Conservation (phyloP, 2,888 invertebrate genomes). For the Chymomyza amoena region DNA sequence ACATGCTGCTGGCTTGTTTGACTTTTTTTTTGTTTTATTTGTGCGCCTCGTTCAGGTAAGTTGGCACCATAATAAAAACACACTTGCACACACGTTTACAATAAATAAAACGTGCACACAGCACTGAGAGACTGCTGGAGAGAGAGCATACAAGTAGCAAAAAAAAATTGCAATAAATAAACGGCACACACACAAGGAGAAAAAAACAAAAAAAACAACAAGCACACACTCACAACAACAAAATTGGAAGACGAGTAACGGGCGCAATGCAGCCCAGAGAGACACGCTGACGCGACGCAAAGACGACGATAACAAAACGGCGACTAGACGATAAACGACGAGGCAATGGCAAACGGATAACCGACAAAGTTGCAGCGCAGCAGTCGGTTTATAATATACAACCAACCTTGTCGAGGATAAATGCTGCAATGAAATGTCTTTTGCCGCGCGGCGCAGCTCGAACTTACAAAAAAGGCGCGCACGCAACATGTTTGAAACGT, state of each 20-base stretch:
- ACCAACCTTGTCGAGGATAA: conserved; percentile 63
- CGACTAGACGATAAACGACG: conserved; percentile 16
- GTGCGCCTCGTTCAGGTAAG: conserved; percentile 42
- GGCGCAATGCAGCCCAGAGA: conserved; percentile 9
- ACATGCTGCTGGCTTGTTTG: conserved; percentile 42
- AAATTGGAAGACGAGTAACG: not conserved
- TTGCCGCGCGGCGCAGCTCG: not conserved
- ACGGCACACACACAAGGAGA: conserved; percentile 34
- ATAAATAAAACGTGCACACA: conserved; percentile 54
- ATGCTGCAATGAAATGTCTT: conserved; percentile 47
- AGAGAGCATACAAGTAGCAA: not conserved
- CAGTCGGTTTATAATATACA: not conserved
- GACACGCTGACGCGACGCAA: not conserved
- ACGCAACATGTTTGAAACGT: conserved; percentile 56
- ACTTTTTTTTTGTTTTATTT: conserved; percentile 49
- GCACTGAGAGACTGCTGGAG: not conserved
- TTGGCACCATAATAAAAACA: conserved; percentile 49
- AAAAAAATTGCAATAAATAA: not conserved
- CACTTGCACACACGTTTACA: conserved; percentile 51
- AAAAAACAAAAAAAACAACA: not conserved
- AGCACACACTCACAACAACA: not conserved
- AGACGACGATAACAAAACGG: conserved; percentile 12
- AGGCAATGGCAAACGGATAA: conserved; percentile 24
- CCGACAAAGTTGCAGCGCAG: conserved; percentile 29
- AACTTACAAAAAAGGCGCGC: conserved; percentile 14